Base-by-base conservation (phyloP, 2,113 vertebrate genomes). In the Hydrolagus affinis region DNA sequence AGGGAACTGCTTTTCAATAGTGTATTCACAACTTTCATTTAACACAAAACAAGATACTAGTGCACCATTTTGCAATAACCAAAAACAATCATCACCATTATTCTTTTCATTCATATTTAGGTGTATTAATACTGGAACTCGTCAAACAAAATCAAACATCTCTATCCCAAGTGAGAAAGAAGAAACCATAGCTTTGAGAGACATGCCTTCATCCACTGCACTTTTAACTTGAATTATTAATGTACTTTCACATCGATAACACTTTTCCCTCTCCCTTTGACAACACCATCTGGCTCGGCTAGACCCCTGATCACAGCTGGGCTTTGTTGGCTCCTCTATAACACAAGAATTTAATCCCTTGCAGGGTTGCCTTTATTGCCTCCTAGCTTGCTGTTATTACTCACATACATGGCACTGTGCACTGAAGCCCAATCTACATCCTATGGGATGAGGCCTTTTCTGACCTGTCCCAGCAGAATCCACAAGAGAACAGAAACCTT, bases 221-320 rank as follows among this genome's bases (percentile, higher is more conserved):
- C 56, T 78, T 78, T 60, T 14, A 77, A 78, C 57, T 14, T 80
- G 76, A 80, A 80, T 80, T 80, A 80, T 80, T 80, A 62, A 80
- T 62, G 59, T 4, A 14, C 17, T 64, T 80, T 80, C 76, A 80
- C 76, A 28, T 80, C 76, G 12, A 80, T 60, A 60, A 80, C 62
- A 62, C 76, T 80, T 28, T 64, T 8, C 17, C 21, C 59, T 80
- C 59, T 80, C 12, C 59, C 59, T 28, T 62, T 80, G 76, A 62
- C 59, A 80, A 64, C 14, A 64, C 76, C 76, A 80, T 62, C 76
- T 80, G 59, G 57, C 59, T 64, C 59, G 12, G n/a, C 76, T 0
- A 11, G 76, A 11, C 73, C 59, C 56, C 75, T 77, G 10, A 59
- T n/a, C 11, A 77, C 56, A 78, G 76, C 76, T 60, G 76, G 11